These are phyloP conservation scores for Ophion costatus DNA, from an alignment of 2,888 invertebrate species.

Conservation along the genomic window DNA sequence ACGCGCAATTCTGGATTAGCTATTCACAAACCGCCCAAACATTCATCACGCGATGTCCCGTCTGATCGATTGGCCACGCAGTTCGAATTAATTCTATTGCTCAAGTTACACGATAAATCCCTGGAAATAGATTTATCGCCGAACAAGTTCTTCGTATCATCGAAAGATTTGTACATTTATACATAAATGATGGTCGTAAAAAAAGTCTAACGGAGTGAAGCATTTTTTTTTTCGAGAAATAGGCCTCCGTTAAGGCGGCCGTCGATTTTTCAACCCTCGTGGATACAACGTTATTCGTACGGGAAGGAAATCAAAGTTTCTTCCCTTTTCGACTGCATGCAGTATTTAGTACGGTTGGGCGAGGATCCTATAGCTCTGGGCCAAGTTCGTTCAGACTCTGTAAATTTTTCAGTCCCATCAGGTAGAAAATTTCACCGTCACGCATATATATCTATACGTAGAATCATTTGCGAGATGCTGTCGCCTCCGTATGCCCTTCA, in stretches of 20 bases:
- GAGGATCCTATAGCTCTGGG: conserved; percentile 28
- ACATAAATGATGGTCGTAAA: no score
- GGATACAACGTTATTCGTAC: conserved; percentile 24
- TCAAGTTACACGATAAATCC: no score
- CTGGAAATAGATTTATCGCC: not conserved
- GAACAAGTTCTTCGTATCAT: not conserved
- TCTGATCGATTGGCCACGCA: no score
- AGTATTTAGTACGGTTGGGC: conserved; percentile 51
- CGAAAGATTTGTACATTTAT: no score
- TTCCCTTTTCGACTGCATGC: conserved; percentile 32
- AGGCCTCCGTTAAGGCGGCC: not conserved
- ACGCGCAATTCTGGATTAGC: no score
- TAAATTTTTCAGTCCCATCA: conserved; percentile 60
- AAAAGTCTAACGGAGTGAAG: not conserved
- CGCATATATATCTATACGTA: conserved; percentile 31
- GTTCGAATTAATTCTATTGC: no score
- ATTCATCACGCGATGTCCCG: no score
- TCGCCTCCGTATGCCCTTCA: conserved; percentile 18
- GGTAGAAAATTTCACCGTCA: conserved; percentile 45
- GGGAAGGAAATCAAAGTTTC: conserved; percentile 60
- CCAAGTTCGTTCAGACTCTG: conserved; percentile 55
- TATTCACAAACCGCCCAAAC: no score
- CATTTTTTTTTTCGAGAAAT: conserved; percentile 24
- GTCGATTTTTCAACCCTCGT: not conserved
- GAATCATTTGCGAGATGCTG: conserved; percentile 1